Base-by-base conservation (phyloP, 2,797 vertebrate genomes). In the Halcyon leucocephala region DNA sequence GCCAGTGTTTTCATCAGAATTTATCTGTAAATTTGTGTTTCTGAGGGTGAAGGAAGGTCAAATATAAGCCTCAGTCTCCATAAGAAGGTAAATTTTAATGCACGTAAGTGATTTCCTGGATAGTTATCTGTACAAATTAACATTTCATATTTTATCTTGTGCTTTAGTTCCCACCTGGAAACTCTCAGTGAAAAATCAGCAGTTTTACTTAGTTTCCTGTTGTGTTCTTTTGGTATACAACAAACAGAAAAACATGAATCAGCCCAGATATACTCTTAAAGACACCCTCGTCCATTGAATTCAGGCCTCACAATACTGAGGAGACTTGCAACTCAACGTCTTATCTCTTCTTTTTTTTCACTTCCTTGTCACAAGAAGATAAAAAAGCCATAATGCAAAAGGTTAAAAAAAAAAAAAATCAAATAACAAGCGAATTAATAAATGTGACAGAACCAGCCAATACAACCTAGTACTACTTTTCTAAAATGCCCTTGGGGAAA, bases 341-440 rank as follows among this genome's bases (percentile, higher is more conserved):
- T 86, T 67, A 37, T 44, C 29, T 86, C 31, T 66, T 82, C 65
- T n/a, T 85, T 84, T 55, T 35, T 60, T 20, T 16, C 13, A 42
- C 14, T 89, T 10, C 3, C 26, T 85, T 77, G 71, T 66, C 81
- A 79, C 70, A 77, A 92, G 54, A 29, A 85, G 51, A 93, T 96
- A 90, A 37, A 94, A 82, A 87, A 69, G 7, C 17, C 44, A 81
- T 95, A 95, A 97, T 93, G 52, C 12, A 86, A 90, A 95, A 96
- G 42, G 81, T 96, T 94, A 96, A 77, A 93, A 92, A 91, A 89
- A 81, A 91, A 37, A 37, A 37, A 37, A 90, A 94, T 90, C 64
- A 89, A 92, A 71, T 48, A 93, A 62, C 55, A 90, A 80, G 33
- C 52, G n/a, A 91, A 95, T 71, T 62, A 46, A 71, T 94, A 96